Percentiles rank a stretch among this genome's conserved stretches.
phyloP scores from a whole-genome alignment of 2,113 vertebrate genomes.

The Heteronetta atricapilla region DNA sequence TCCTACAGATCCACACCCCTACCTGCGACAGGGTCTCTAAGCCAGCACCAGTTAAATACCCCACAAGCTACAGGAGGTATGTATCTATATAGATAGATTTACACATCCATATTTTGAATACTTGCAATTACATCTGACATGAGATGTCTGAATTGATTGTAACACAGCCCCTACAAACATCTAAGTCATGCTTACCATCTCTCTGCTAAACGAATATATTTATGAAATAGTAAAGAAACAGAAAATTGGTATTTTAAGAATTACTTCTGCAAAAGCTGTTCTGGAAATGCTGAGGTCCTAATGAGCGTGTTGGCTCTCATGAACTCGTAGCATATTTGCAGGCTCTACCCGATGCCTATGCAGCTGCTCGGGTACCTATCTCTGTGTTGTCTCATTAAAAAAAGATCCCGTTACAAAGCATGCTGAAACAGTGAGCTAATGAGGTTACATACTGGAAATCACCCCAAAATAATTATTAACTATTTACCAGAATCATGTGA shows the following conservation, averaged over 20 bases:
- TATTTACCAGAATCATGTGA: constrained; percentile 64
- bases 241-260: neutral
- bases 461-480: constrained; percentile 60
- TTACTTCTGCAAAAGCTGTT: neutral
- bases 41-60: neutral
- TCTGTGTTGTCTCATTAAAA: neutral
- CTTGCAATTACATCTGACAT: neutral
- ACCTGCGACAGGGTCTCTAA: neutral
- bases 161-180: neutral
- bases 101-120: neutral
- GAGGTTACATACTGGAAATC: constrained; percentile 54
- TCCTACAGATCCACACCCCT: neutral
- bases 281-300: neutral
- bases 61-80: neutral
- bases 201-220: neutral
- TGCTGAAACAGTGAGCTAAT: constrained; percentile 10
- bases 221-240: neutral
- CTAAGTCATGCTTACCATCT: neutral
- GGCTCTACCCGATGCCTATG: neutral
- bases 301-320: rapidly evolving
- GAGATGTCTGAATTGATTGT: neutral
- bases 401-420: neutral
- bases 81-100: too few relatives aligned
- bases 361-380: neutral
- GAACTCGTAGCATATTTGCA: neutral